Base-by-base conservation (phyloP, 64 coral and sea anemone genomes). In the Actinia tenebrosa region DNA sequence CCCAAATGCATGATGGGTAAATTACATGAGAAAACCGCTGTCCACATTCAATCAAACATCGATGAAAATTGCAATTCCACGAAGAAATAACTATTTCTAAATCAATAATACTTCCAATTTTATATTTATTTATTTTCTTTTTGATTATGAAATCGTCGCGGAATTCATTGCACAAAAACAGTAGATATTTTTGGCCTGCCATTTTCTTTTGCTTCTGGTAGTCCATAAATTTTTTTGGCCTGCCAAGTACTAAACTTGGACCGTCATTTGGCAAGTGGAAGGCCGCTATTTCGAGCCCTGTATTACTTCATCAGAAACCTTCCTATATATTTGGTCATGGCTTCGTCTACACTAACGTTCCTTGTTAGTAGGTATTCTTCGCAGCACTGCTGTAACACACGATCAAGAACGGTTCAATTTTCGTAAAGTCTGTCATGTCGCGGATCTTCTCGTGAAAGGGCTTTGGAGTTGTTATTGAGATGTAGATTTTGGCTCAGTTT, bases 131-230 rank as follows among this genome's bases (percentile, higher is more conserved):
- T 87, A 87, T 87, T 87, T 68, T 75, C 86, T 52, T 87, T 87
- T 87, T 87, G 60, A 75, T 87, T 87, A 56, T 77, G 86, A 87
- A 87, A 86, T 86, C 56, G 56, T 63, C 42, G 37, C 66, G 86
- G 86, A 87, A 87, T 77, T 87, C 86, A 75, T 87, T 87, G 86
- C 86, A 87, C 63, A 87, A 75, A 87, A 44, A 87, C 71, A 78
- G 86, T 60, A 86, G 84, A 86, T 87, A 87, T 87, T 87, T 87
- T 87, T 87, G 86, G 86, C 86, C 86, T 87, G 86, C 86, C 86
- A 87, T 87, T 87, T 87, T 71, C 86, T 87, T 75, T 87, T 87
- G 64, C 86, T 87, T 75, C 71, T 87, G 86, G 86, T 64, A 87
- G 86, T 44, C 64, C 64, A 75, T 87, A 86, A 68, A 52, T 87